phyloP scores from a whole-genome alignment of 2,797 vertebrate species.

The Anguilla marmorata region DNA sequence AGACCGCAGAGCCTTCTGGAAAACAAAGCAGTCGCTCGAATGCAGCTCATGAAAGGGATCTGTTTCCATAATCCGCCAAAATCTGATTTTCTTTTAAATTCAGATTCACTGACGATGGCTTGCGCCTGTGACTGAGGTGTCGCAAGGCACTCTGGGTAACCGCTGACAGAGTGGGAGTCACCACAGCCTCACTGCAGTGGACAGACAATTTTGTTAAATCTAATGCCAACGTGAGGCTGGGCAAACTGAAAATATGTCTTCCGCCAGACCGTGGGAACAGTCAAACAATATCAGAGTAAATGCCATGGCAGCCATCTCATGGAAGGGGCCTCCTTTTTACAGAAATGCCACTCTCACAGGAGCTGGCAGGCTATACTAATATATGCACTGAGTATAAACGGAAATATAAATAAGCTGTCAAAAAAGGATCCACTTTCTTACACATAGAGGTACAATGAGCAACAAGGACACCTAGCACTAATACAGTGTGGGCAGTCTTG shows the following conservation, averaged over 20 bases:
- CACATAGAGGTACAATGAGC: background rate
- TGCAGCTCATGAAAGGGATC: background rate
- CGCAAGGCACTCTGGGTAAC: background rate
- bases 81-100: background rate
- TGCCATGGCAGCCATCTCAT: slow-evolving; percentile 16
- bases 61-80: background rate
- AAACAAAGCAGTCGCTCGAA: background rate
- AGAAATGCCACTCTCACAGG: background rate
- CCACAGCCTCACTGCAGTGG: background rate
- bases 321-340: background rate
- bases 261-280: slow-evolving; percentile 28
- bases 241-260: slow-evolving; percentile 16
- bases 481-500: background rate
- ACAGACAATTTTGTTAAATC: background rate
- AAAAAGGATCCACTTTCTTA: background rate
- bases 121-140: background rate
- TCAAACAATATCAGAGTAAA: slow-evolving; percentile 23
- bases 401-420: background rate
- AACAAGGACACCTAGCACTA: background rate
- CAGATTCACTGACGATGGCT: background rate
- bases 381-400: background rate
- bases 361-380: background rate
- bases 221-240: slow-evolving; percentile 8
- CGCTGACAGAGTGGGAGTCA: background rate
- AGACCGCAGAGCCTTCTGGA: background rate